Conservation (phyloP, 2,797 vertebrate genomes). For the Typhlichthys eigenmanni region DNA sequence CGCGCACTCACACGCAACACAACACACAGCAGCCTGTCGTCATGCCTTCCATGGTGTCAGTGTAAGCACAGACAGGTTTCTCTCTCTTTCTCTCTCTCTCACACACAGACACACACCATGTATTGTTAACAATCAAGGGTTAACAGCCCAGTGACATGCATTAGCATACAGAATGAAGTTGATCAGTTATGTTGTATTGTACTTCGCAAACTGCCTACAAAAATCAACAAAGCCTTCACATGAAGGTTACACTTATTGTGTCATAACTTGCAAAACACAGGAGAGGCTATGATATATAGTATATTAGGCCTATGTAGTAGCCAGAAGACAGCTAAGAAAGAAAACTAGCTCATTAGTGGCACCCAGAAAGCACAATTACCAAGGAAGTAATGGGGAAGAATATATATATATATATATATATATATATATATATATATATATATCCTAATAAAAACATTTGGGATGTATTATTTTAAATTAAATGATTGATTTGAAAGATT, state of each 20-base stretch:
- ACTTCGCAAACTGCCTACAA: no score
- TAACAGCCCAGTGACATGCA: no score
- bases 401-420: not conserved
- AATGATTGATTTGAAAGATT: not conserved
- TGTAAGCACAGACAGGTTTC: not conserved
- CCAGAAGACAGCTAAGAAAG: no score
- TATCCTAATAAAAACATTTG: not conserved
- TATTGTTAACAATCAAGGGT: no score
- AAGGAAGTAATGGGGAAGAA: no score
- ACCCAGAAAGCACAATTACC: no score
- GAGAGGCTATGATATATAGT: not conserved
- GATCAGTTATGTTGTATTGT: no score
- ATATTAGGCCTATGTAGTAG: no score
- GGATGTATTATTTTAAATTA: not conserved
- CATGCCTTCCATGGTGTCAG: no score
- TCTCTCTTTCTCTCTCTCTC: not conserved
- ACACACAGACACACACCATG: not conserved
- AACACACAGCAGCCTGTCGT: constrained; percentile 2
- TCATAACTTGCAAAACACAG: not conserved
- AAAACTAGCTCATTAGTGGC: no score
- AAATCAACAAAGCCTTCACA: no score
- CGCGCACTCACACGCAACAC: constrained; percentile 8
- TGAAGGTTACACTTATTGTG: no score
- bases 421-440: not conserved
- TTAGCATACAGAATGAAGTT: not conserved